These are phyloP conservation scores for Myotis planiceps DNA, from an alignment of 2,797 vertebrate species.

Conservation along the genomic window DNA sequence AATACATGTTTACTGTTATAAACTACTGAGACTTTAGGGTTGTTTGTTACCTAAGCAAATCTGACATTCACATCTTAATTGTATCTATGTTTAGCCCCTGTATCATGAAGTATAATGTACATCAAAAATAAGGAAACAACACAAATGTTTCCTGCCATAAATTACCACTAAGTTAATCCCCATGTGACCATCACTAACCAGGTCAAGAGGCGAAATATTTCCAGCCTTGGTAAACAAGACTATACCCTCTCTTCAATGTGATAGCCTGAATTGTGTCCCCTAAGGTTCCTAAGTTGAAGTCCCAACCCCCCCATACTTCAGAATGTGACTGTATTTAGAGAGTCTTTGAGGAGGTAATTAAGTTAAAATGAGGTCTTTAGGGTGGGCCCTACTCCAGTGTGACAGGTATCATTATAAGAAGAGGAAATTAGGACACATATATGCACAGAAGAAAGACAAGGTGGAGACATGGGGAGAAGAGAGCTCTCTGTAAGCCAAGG, in stretches of 20 bases:
- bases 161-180: background rate
- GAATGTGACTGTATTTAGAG: background rate
- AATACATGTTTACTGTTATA: conserved; percentile 29
- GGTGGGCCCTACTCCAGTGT: background rate
- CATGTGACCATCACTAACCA: background rate
- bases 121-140: background rate
- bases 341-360: background rate
- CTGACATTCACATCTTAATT: background rate
- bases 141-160: background rate
- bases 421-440: background rate
- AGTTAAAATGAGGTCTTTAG: background rate
- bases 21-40: background rate
- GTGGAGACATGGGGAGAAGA: background rate
- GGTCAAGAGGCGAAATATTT: background rate
- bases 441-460: background rate
- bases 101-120: background rate
- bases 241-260: background rate
- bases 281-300: background rate
- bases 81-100: background rate
- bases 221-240: background rate
- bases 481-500: background rate
- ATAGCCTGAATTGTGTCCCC: background rate
- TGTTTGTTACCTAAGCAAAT: conserved; percentile 42
- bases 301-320: background rate
- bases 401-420: background rate